Evolutionary conservation across 2,888 invertebrate genomes (phyloP), one percentile per base, ranked within the genome.

Genomic region (Allophyes oxyacanthae): DNA sequence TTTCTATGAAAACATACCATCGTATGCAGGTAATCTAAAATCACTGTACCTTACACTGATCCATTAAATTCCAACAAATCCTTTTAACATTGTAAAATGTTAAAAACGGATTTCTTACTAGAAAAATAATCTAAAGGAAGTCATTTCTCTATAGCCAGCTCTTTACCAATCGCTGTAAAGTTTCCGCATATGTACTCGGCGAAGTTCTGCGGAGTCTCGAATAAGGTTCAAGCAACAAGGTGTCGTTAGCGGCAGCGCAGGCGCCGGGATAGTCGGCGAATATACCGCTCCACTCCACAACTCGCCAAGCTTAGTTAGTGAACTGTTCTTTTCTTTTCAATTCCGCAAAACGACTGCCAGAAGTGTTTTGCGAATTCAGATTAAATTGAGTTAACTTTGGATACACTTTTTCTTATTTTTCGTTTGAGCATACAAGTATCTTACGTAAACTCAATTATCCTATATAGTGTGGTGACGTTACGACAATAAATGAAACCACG

Each of bases 261-360:
- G 50, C 50, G 49, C 49, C 28, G 28, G 33, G 1, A 9, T 37
- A 28, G 7, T 1, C 37, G 20, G 25, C 36, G 26, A 32, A n/a
- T 28, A 8, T 28, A 41, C 28, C n/a, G 11, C 20, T 52, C 33
- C 57, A 64, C 48, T 58, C 41, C 45, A 48, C 52, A 57, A 45
- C 80, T 82, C 75, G 60, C 62, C 64, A 71, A 52, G 70, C 75
- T 81, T 79, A 82, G 81, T 84, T 84, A 78, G 69, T 60, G 64
- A 84, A 83, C 84, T 82, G 79, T 80, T 82, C 76, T 81, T 83
- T 84, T 85, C 80, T 82, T 84, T 84, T 84, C 82, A 85, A 84
- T 83, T 80, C 72, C 56, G 67, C 69, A 75, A 57, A 62, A 64
- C 52, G 40, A 61, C 42, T 45, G 5, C 14, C 14, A 37, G 9